phyloP scores from a whole-genome alignment of 2,888 invertebrate genomes.

The Ormyrus thymus region DNA sequence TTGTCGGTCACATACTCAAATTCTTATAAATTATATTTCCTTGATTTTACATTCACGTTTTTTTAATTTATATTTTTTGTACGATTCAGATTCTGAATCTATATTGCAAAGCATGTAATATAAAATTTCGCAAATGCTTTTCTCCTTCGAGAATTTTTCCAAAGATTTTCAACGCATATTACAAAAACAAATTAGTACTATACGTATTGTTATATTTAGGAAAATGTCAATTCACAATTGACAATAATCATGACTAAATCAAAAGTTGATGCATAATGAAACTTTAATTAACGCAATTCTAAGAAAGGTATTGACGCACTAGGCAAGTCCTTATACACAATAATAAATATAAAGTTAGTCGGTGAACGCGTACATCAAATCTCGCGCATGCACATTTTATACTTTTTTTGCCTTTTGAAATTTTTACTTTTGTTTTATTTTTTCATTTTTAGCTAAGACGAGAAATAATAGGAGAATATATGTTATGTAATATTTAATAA shows the following conservation, averaged over 20 bases:
- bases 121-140: conserved; percentile 22
- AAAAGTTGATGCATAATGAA: conserved; percentile 28
- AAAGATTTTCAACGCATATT: conserved; percentile 11
- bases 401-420: conserved; percentile 46
- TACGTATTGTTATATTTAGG: conserved; percentile 18
- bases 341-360: conserved; percentile 43
- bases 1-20: conserved; percentile 23
- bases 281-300: conserved; percentile 30
- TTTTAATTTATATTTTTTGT: no score
- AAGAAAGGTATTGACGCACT: conserved; percentile 38
- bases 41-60: no score
- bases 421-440: conserved; percentile 51
- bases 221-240: conserved; percentile 37
- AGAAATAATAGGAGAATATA: conserved; percentile 72
- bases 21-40: conserved; percentile 2
- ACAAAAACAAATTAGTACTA: conserved; percentile 24
- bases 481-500: conserved; percentile 71
- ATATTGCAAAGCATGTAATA: conserved; percentile 37
- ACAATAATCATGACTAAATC: conserved; percentile 29
- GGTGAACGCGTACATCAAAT: conserved; percentile 59
- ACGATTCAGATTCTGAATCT: conserved; percentile 27
- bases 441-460: conserved; percentile 65
- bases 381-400: conserved; percentile 47
- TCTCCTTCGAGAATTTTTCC: conserved; percentile 13
- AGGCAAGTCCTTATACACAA: conserved; percentile 36